Evolutionary conservation across 2,888 invertebrate genomes (phyloP).

Genomic region (Alloscopus bannaensis): DNA sequence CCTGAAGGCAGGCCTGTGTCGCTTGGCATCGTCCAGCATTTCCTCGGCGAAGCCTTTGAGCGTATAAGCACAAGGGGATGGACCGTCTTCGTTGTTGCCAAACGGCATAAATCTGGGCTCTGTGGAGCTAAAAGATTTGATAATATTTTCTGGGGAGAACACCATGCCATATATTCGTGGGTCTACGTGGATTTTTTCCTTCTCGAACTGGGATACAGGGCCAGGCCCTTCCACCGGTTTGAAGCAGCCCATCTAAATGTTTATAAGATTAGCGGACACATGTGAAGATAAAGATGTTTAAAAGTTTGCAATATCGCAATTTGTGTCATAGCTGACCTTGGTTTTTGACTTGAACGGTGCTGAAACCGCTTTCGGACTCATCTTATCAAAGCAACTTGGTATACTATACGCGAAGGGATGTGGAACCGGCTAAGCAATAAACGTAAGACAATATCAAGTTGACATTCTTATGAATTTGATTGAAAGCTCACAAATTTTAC

Average conservation of each 20-base stretch:
- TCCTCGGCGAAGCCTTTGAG: constrained; percentile 68
- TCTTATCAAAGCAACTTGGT: constrained; percentile 50
- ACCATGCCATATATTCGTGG: constrained; percentile 48
- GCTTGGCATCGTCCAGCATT: constrained; percentile 22
- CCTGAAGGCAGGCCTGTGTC: constrained; percentile 57
- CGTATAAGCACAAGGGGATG: constrained; percentile 60
- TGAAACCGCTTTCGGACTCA: constrained; percentile 60
- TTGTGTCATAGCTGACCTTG: constrained; percentile 51
- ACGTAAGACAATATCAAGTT: no score
- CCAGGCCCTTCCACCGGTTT: constrained; percentile 45
- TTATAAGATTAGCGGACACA: neutral
- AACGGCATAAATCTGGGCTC: constrained; percentile 62
- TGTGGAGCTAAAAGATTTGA: constrained; percentile 57
- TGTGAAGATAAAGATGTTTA: constrained; percentile 3
- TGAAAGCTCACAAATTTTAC: neutral
- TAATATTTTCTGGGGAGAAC: constrained; percentile 37
- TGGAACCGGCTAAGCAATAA: constrained; percentile 27
- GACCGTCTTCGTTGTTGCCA: constrained; percentile 42
- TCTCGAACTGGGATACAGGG: constrained; percentile 53
- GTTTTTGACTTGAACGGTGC: constrained; percentile 70
- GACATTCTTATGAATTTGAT: neutral
- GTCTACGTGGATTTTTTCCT: constrained; percentile 33
- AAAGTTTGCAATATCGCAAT: no score
- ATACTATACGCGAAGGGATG: constrained; percentile 31
- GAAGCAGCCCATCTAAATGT: constrained; percentile 23